These are phyloP conservation scores for Copidosoma aretas DNA, from an alignment of 2,888 invertebrate genomes.

Conservation along the genomic window DNA sequence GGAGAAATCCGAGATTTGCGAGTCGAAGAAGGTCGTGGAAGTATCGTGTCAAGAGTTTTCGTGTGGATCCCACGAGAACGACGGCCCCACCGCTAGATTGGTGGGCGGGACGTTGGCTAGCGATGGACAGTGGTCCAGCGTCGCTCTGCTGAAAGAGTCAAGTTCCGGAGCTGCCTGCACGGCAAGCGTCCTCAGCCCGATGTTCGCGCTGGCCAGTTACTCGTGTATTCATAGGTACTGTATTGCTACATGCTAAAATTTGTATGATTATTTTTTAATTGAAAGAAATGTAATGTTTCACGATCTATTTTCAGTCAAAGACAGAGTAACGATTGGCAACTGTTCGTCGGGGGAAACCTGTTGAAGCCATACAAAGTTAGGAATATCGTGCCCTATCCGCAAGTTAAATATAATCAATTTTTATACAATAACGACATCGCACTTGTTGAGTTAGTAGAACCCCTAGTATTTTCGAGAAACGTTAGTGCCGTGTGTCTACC, in stretches of 20 bases:
- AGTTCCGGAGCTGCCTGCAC: constrained; percentile 59
- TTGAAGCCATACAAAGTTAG: constrained; percentile 56
- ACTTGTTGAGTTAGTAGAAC: constrained; percentile 65
- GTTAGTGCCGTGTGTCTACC: constrained; percentile 69
- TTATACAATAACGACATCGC: constrained; percentile 68
- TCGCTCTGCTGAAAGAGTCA: constrained; percentile 63
- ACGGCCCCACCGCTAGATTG: constrained; percentile 61
- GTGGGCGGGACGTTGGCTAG: constrained; percentile 64
- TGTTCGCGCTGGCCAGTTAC: constrained; percentile 61
- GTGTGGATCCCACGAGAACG: constrained; percentile 55
- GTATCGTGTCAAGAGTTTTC: constrained; percentile 67
- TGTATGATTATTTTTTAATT: not conserved
- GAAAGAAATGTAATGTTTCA: not conserved
- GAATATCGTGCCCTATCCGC: constrained; percentile 66
- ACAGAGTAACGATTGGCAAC: constrained; percentile 55
- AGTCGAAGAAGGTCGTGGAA: constrained; percentile 62
- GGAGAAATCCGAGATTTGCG: constrained; percentile 61
- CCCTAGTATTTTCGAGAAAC: constrained; percentile 65
- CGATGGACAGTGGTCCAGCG: constrained; percentile 67
- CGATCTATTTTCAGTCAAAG: constrained; percentile 48
- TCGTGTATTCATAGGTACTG: constrained; percentile 60
- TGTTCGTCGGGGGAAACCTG: constrained; percentile 55
- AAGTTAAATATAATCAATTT: constrained; percentile 68
- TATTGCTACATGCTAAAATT: no score
- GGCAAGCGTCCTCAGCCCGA: constrained; percentile 60